phyloP scores from a whole-genome alignment of 2,113 vertebrate species.

The Strix uralensis region DNA sequence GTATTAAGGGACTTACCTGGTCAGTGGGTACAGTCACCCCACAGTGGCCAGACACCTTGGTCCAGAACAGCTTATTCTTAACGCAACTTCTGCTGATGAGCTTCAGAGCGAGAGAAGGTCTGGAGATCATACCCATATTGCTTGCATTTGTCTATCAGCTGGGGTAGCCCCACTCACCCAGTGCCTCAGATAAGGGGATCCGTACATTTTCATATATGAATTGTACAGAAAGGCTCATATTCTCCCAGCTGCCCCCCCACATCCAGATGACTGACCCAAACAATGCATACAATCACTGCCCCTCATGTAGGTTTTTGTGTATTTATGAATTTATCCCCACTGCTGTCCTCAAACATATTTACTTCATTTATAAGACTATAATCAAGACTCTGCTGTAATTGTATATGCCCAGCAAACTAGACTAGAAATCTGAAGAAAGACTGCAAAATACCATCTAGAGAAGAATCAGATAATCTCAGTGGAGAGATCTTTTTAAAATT shows the following conservation, averaged over 20 bases:
- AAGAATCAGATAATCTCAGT: neutral
- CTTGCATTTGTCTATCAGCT: neutral
- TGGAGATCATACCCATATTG: neutral
- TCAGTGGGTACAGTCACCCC: neutral
- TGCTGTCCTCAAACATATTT: neutral
- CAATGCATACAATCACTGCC: neutral
- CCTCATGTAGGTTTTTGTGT: neutral
- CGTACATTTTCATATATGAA: neutral
- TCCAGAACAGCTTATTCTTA: neutral
- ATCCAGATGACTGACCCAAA: neutral
- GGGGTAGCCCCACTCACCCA: neutral
- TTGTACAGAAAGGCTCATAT: neutral
- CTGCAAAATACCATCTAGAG: neutral
- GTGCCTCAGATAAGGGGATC: neutral
- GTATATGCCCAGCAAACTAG: neutral
- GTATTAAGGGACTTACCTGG: neutral
- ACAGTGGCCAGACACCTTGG: neutral
- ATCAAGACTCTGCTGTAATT: neutral
- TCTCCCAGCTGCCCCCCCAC: neutral
- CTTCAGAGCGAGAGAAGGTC: neutral
- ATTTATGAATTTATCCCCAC: neutral
- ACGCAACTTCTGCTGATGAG: neutral
- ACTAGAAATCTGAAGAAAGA: neutral
- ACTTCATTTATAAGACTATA: neutral
- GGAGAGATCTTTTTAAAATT: neutral